Conservation (phyloP, 2,888 invertebrate species). For the Nomada lathburiana region DNA sequence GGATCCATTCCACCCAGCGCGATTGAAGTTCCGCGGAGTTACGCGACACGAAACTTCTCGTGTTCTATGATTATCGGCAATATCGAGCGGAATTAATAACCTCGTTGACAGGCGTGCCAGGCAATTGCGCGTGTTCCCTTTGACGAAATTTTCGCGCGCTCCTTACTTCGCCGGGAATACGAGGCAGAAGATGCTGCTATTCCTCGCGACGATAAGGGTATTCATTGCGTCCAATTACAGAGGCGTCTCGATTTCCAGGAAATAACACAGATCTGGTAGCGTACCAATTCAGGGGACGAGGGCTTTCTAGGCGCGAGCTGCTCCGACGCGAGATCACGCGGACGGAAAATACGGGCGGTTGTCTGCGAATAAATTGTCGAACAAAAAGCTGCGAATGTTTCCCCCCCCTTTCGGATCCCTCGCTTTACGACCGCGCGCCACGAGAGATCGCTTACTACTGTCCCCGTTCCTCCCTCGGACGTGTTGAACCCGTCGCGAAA, state of each 20-base stretch:
- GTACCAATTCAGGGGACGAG: slow-evolving; percentile 2
- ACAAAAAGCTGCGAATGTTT: slow-evolving; percentile 27
- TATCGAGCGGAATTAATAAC: neutral
- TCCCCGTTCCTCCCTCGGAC: slow-evolving; percentile 33
- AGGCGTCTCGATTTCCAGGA: slow-evolving; percentile 19
- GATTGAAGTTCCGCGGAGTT: too few species aligned
- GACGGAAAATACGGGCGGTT: slow-evolving; percentile 21
- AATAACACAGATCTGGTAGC: neutral
- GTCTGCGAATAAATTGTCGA: slow-evolving; percentile 51
- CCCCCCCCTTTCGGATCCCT: slow-evolving; percentile 15
- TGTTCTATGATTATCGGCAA: slow-evolving; percentile 10
- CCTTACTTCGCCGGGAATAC: too few species aligned
- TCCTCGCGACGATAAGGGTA: neutral
- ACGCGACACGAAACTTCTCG: neutral
- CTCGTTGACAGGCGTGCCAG: neutral
- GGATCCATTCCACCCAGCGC: neutral
- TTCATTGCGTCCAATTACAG: slow-evolving; percentile 37
- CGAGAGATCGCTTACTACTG: slow-evolving; percentile 26
- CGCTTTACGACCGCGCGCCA: slow-evolving; percentile 14
- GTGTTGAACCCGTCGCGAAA: slow-evolving; percentile 52
- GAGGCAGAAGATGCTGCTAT: neutral
- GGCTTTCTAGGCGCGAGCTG: slow-evolving; percentile 25
- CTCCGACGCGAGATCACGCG: neutral
- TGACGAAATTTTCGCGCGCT: too few species aligned
- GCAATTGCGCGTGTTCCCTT: too few species aligned